Base-by-base conservation (phyloP, 2,113 vertebrate genomes). In the Syngnathus typhle region DNA sequence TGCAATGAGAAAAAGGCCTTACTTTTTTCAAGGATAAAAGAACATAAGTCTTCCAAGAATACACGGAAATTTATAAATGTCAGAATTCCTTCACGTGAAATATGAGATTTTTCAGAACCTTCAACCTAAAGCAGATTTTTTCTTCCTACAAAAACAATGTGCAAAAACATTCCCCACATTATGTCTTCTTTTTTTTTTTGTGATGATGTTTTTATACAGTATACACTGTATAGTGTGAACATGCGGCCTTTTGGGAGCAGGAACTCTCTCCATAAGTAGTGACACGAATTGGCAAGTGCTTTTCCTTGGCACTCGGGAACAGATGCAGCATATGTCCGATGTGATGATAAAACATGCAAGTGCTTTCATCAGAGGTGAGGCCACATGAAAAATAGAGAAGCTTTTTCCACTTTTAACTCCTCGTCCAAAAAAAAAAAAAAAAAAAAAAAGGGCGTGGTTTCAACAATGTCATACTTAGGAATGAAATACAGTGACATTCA, bases 261-360 rank as follows among this genome's bases (percentile, higher is more conserved):
- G 44, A 44, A 71, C 41, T 38, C 18, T 64, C 65, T 37, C 11
- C 21, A n/a, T 52, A 55, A 23, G 21, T 27, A 72, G 37, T 70
- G 54, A 54, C 27, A 52, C 49, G 61, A 51, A 74, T 85, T 73
- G 69, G 58, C 72, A 59, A 49, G 75, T 80, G 19, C 52, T 82
- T 75, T 74, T 36, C 69, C 74, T 83, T 82, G 77, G 75, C 80
- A 71, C 66, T 77, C 77, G 75, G 71, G 66, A 79, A 64, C 52
- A 61, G 59, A 46, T 73, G 73, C 74, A 69, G 76, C 83, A 85
- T 83, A 82, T 85, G 82, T 80, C 71, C 65, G 68, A 78, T 65
- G 49, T 68, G 75, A 85, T 60, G 68, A 84, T 86, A 39, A 85
- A 86, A 86, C 67, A 85, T 87, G 71, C 47, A 84, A 69, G 65